Base-by-base conservation (phyloP, 2,888 invertebrate species). In the Cerceris rybyensis region DNA sequence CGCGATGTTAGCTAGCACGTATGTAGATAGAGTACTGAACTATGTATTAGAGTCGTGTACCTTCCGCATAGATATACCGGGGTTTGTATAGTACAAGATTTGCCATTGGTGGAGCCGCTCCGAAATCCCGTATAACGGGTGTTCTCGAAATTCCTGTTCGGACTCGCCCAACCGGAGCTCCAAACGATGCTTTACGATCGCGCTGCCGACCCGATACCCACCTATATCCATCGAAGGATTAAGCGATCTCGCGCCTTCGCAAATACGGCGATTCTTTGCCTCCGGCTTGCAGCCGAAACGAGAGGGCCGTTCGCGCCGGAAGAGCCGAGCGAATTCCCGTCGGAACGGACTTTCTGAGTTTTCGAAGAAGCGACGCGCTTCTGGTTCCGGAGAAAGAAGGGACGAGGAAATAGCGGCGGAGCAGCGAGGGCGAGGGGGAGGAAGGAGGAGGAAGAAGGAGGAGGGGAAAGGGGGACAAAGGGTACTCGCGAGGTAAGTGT, bases 11-110 rank as follows among this genome's bases (percentile, higher is more conserved):
- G 88, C 89, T 85, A 85, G 80, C 86, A 83, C 88, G 86, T 87
- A 87, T 88, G 89, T 88, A 89, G 89, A 88, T 90, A 87, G 88
- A 90, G 88, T 87, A 86, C 88, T 89, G 87, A 90, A 90, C 90
- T 90, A 90, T 90, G 90, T 90, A 90, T 90, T 88, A 90, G 88
- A 89, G 82, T 75, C 87, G 85, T 89, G 86, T 88, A 88, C 86
- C 85, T 88, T 84, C 83, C 85, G 81, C 83, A 81, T 84, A 87
- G 86, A 83, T 84, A 83, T 82, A 78, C 81, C 82, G 72, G 83
- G 86, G 88, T 88, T 88, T 88, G 87, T 84, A 86, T 84, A 83
- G 84, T 78, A 83, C 88, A 88, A 90, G 90, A 88, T 90, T 90
- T 88, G 88, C 88, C 82, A 79, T 84, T 73, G 87, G 85, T 82